Evolutionary conservation across 37 sponge, comb jelly and placozoan species (phyloP), one percentile per base, ranked within the genome.

Genomic region (Cliona cf. orientalis): DNA sequence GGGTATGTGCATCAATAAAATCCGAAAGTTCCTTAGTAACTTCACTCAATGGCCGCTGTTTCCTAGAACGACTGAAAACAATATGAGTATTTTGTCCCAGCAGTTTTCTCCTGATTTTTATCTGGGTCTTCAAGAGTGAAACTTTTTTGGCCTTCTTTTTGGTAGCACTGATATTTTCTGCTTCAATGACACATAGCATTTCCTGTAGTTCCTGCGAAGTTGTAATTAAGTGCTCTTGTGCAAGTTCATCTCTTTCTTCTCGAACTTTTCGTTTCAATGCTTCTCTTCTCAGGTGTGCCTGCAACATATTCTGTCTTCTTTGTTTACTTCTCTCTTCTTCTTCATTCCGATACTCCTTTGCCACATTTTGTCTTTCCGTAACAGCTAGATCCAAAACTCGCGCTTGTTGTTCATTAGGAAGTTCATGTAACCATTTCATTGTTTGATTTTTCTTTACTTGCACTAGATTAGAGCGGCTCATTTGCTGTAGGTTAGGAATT

Each of bases 401-500:
- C 3, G 19, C 3, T 78, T 78, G 66, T 41, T 64, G 29, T 3
- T n/a, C 6, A 1, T 42, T 4, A 38, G 41, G 53, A 62, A 64
- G 46, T 32, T 2, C 5, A 37, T 33, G 2, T 28, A 78, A 37
- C 66, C 79, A 62, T 7, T 63, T 64, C 11, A 76, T 7, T 5
- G 12, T 57, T 60, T 76, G 9, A 32, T 76, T 76, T n/a, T 76
- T 76, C 31, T 76, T 76, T 42, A 76, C 25, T 33, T 76, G 66
- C 22, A 78, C 46, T 2, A 78, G 44, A 43, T 78, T 64, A 17
- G 67, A 78, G 32, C 65, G 65, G 25, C 67, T 5, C 66, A 63
- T 5, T 78, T 78, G 79, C 62, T 78, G 42, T 39, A 78, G 64
- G 40, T 78, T 78, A 65, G 79, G 79, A 23, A 78, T 62, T n/a